Percentiles rank a stretch among this genome's conserved stretches.
These are phyloP conservation scores for Drosophila pandora DNA, from an alignment of 1,140 invertebrate genomes.

Conservation along the genomic window DNA sequence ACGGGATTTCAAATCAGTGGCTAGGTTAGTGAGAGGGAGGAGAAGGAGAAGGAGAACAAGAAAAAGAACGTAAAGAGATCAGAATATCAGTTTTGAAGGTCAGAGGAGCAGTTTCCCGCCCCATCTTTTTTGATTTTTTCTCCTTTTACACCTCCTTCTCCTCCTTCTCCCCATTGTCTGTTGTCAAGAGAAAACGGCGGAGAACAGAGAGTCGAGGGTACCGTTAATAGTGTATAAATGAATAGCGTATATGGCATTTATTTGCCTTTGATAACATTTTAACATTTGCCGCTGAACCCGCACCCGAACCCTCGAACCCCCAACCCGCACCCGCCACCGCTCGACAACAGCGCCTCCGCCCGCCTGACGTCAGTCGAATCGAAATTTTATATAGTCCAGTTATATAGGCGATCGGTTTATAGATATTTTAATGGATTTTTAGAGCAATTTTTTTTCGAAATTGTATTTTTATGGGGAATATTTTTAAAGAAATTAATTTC, in stretches of 20 bases:
- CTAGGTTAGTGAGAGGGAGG: neutral
- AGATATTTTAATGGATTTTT: no score
- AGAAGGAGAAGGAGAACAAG: neutral
- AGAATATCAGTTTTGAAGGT: slow-evolving; percentile 3
- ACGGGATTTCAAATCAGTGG: neutral
- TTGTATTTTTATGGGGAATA: no score
- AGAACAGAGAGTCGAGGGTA: neutral
- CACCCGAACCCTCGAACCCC: neutral
- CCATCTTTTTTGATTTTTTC: neutral
- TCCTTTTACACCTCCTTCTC: neutral
- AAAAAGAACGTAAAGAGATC: neutral
- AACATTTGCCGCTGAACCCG: slow-evolving; percentile 33
- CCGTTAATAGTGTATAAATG: slow-evolving; percentile 25
- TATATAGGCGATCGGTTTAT: neutral
- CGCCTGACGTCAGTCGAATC: slow-evolving; percentile 17
- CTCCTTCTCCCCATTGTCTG: neutral
- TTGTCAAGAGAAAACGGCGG: slow-evolving; percentile 2
- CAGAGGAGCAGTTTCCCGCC: neutral
- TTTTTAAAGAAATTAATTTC: no score
- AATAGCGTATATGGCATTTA: slow-evolving; percentile 7
- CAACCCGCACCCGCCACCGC: neutral
- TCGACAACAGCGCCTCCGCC: neutral
- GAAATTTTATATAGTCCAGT: slow-evolving; percentile 4
- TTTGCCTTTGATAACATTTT: slow-evolving; percentile 35
- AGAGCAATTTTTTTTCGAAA: no score